phyloP scores from a whole-genome alignment of 2,797 vertebrate species.

The Lophotriccus pileatus region DNA sequence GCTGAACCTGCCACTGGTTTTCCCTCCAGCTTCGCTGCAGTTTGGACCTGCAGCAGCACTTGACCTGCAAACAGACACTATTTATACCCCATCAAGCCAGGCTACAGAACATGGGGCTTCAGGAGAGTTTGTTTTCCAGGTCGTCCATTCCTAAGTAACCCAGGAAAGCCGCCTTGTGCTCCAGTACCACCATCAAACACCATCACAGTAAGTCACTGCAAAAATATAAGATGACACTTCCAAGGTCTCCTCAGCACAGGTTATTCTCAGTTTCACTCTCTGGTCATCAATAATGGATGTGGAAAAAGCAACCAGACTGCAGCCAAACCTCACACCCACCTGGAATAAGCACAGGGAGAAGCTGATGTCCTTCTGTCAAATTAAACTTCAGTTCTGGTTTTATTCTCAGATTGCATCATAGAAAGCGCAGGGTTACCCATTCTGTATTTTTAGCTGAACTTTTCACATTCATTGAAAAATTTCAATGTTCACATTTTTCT shows the following conservation, averaged over 20 bases:
- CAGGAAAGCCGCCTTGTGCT: not conserved
- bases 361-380: not conserved
- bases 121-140: not conserved
- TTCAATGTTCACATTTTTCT: not conserved
- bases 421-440: not conserved
- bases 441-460: not conserved
- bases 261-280: not conserved
- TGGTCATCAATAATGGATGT: not conserved
- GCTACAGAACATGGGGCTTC: not conserved
- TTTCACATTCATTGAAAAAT: not conserved
- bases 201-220: not conserved
- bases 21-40: rapidly evolving
- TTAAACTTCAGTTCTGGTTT: not conserved
- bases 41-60: not conserved
- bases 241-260: not conserved
- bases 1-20: rapidly evolving
- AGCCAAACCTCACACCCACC: not conserved
- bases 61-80: not conserved
- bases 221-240: not conserved
- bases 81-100: not conserved
- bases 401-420: not conserved
- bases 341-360: not conserved
- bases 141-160: not conserved
- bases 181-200: not conserved
- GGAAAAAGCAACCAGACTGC: not conserved